These are phyloP conservation scores for Eucera pruinosa DNA, from an alignment of 2,888 invertebrate genomes.

Conservation along the genomic window DNA sequence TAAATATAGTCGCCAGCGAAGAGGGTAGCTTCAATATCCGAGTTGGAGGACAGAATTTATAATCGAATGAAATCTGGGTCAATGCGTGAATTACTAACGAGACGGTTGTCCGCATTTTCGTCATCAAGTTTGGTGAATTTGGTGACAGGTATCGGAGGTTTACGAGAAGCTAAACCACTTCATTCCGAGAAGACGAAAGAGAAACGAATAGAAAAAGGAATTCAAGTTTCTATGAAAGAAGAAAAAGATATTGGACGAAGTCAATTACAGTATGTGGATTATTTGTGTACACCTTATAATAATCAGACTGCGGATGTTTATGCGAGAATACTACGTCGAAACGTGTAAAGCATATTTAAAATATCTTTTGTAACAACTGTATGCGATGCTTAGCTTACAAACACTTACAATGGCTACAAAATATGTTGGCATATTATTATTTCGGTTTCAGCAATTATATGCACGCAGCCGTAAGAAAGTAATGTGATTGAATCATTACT, in stretches of 20 bases:
- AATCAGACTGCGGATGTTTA: no score
- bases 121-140: conserved; percentile 80
- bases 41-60: conserved; percentile 71
- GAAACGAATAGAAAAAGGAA: conserved; percentile 27
- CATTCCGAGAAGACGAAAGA: conserved; percentile 40
- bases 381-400: no score
- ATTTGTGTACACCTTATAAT: no score
- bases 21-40: conserved; percentile 67
- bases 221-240: conserved; percentile 38
- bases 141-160: conserved; percentile 57
- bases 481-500: no score
- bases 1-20: conserved; percentile 49
- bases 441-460: no score
- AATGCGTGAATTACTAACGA: conserved; percentile 66
- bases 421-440: no score
- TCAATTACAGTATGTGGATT: conserved; percentile 20
- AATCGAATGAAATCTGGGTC: conserved; percentile 68
- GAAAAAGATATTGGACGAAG: conserved; percentile 22
- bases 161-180: conserved; percentile 59
- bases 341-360: no score
- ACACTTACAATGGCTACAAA: no score
- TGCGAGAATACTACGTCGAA: no score
- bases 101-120: conserved; percentile 73
- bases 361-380: no score
- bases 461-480: no score